These are phyloP conservation scores for Dyspetes luteomarginatus DNA, from an alignment of 2,888 invertebrate species.

Conservation along the genomic window DNA sequence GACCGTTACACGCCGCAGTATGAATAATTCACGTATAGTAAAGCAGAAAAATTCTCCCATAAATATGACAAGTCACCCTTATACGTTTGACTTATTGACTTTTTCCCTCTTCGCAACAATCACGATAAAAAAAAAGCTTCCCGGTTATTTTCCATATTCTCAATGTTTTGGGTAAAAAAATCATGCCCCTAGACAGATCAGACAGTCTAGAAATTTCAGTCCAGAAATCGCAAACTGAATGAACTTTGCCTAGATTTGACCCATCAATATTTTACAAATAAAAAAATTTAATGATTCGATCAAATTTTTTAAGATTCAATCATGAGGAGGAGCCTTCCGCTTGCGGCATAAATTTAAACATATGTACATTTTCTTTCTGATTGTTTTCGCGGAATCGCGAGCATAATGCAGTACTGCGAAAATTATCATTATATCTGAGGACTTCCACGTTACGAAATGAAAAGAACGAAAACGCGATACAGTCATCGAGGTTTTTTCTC, in stretches of 20 bases:
- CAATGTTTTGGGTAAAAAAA: no score
- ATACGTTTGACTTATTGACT: conserved; percentile 22
- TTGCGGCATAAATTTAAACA: neutral
- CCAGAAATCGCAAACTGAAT: no score
- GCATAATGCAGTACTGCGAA: conserved; percentile 20
- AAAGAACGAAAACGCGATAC: neutral
- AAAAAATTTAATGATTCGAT: neutral
- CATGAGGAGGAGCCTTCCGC: neutral
- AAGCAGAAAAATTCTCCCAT: conserved; percentile 16
- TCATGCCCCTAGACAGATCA: no score
- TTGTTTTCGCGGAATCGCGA: conserved; percentile 24
- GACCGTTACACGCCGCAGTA: conserved; percentile 29
- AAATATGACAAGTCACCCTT: conserved; percentile 24
- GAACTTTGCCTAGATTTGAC: no score
- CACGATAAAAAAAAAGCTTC: no score
- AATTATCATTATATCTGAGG: conserved; percentile 17
- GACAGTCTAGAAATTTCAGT: no score
- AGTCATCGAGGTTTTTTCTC: neutral
- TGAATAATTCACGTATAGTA: neutral
- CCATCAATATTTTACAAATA: no score
- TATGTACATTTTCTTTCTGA: neutral
- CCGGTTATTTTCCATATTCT: no score
- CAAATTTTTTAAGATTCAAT: neutral
- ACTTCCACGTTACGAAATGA: conserved; percentile 25
- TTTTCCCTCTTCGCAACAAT: neutral